Evolutionary conservation across 2,888 invertebrate species (phyloP).

Genomic region (Lithophane leautieri): DNA sequence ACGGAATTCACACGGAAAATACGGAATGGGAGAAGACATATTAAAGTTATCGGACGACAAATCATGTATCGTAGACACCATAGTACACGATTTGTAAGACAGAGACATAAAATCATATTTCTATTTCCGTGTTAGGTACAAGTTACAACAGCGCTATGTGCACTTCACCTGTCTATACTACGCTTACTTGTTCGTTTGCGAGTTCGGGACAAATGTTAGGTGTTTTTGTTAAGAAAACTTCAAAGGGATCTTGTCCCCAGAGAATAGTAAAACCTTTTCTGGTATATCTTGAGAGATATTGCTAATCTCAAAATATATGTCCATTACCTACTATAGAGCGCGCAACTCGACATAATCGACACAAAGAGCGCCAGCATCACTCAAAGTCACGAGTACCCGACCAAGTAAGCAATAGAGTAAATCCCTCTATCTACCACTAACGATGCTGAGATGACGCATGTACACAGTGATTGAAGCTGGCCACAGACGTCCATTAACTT

Average conservation of each 20-base stretch:
- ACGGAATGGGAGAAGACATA: constrained; percentile 24
- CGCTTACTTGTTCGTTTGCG: too few relatives aligned
- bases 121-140: background rate
- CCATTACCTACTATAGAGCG: constrained; percentile 17
- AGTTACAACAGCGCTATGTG: background rate
- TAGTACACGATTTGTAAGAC: constrained; percentile 7
- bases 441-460: constrained; percentile 35
- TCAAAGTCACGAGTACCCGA: constrained; percentile 49
- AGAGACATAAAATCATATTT: background rate
- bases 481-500: constrained; percentile 11
- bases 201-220: background rate
- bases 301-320: constrained; percentile 14
- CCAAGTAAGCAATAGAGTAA: constrained; percentile 45
- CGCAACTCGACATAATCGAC: constrained; percentile 10
- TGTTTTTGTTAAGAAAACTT: background rate
- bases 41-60: constrained; percentile 15
- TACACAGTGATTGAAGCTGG: constrained; percentile 30
- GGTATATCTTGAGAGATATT: background rate
- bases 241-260: background rate
- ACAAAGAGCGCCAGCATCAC: constrained; percentile 43
- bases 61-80: background rate
- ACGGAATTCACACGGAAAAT: background rate
- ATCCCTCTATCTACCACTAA: constrained; percentile 47
- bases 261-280: background rate
- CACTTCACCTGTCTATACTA: background rate